Evolutionary conservation across 2,797 vertebrate species (phyloP).

Genomic region (Knipowitschia caucasica): DNA sequence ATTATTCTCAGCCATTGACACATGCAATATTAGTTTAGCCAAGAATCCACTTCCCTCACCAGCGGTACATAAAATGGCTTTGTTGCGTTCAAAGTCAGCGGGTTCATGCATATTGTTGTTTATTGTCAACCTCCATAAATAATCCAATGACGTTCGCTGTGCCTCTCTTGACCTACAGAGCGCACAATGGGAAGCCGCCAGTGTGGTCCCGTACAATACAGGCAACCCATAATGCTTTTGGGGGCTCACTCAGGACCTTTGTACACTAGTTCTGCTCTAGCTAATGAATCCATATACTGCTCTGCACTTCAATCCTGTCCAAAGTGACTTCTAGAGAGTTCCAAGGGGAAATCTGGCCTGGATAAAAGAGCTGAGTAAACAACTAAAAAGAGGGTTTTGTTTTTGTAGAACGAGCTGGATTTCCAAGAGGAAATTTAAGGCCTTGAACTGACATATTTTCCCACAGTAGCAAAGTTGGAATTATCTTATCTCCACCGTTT

Average conservation of each 20-base stretch:
- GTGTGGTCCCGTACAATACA: slow-evolving; percentile 32
- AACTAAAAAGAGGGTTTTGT: slow-evolving; percentile 61
- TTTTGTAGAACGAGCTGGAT: slow-evolving; percentile 61
- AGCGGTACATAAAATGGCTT: not conserved
- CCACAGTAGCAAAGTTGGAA: slow-evolving; percentile 54
- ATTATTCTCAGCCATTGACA: slow-evolving; percentile 3
- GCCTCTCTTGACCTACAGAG: slow-evolving; percentile 48
- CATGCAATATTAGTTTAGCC: not conserved
- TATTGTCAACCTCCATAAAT: slow-evolving; percentile 18
- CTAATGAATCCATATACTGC: slow-evolving; percentile 34
- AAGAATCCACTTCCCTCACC: not conserved
- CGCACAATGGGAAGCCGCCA: slow-evolving; percentile 55
- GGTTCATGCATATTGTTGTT: not conserved
- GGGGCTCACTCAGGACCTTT: slow-evolving; percentile 39
- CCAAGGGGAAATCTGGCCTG: slow-evolving; percentile 41
- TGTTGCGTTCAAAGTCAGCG: slow-evolving; percentile 3
- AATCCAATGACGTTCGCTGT: slow-evolving; percentile 12
- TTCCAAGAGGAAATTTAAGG: slow-evolving; percentile 50
- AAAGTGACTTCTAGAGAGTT: slow-evolving; percentile 57
- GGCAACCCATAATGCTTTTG: slow-evolving; percentile 53
- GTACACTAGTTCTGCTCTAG: slow-evolving; percentile 26
- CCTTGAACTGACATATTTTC: slow-evolving; percentile 52
- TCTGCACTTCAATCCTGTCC: slow-evolving; percentile 41
- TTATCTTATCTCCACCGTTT: slow-evolving; percentile 20
- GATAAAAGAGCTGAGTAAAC: slow-evolving; percentile 64